Conservation (phyloP, 2,888 invertebrate genomes). For the Diarsia brunnea region DNA sequence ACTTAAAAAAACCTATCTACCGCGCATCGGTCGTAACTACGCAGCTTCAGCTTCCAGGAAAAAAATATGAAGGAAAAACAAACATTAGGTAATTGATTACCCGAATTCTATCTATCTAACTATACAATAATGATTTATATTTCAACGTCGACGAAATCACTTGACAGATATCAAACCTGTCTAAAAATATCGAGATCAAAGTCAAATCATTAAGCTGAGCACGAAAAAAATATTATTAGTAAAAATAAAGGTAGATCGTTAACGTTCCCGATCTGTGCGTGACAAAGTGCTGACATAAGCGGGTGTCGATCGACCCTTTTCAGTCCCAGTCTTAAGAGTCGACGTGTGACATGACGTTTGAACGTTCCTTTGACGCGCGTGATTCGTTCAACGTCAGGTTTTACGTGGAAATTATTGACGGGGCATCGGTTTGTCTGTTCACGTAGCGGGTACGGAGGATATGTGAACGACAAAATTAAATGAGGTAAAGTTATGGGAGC, state of each 20-base stretch:
- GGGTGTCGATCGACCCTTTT: conserved; percentile 79
- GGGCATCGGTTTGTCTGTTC: conserved; percentile 20
- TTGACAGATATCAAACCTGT: conserved; percentile 19
- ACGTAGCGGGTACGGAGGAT: background rate
- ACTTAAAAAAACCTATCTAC: background rate
- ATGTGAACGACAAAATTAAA: conserved; percentile 8
- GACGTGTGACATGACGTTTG: conserved; percentile 58
- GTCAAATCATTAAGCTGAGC: conserved; percentile 60
- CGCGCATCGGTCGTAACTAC: background rate
- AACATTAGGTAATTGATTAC: background rate
- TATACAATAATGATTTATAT: background rate
- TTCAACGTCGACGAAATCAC: background rate
- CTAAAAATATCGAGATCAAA: conserved; percentile 34
- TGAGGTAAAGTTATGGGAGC: background rate
- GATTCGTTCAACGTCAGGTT: conserved; percentile 54
- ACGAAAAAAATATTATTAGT: conserved; percentile 59
- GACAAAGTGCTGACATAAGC: conserved; percentile 83
- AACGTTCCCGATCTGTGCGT: conserved; percentile 73
- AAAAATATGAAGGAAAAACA: background rate
- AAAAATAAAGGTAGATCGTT: conserved; percentile 74
- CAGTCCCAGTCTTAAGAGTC: conserved; percentile 63
- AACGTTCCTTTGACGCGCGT: conserved; percentile 51
- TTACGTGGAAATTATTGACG: conserved; percentile 52
- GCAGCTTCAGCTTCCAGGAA: background rate
- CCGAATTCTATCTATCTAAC: background rate